Percentiles rank a stretch among this genome's conserved stretches.
Evolutionary conservation across 1,140 invertebrate species (phyloP).

Genomic region (Trichonephila inaurata): DNA sequence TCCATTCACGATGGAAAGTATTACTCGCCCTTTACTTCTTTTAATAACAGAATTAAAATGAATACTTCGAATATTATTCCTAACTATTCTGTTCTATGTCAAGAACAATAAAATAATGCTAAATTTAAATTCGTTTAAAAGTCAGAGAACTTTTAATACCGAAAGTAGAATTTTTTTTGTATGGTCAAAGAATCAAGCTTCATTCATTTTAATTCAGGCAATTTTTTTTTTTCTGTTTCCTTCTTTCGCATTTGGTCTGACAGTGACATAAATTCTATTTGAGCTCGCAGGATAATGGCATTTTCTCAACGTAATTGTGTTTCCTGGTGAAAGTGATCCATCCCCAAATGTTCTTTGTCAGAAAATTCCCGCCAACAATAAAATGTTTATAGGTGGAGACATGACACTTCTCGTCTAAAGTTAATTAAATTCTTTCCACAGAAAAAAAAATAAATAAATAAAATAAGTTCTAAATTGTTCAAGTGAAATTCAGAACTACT

Average conservation of each 20-base stretch:
- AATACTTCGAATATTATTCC: not conserved
- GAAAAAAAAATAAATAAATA: not conserved
- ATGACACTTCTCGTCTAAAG: constrained; percentile 28
- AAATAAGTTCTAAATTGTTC: constrained; percentile 10
- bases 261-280: constrained; percentile 63
- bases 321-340: constrained; percentile 45
- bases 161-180: constrained; percentile 35
- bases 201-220: constrained; percentile 54
- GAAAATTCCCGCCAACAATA: not conserved
- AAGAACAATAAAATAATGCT: not conserved
- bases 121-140: not conserved
- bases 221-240: not conserved
- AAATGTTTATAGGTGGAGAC: constrained; percentile 42
- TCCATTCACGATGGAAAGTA: too few relatives aligned
- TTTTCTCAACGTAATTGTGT: constrained; percentile 55
- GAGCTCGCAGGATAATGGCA: constrained; percentile 42
- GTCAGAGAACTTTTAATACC: constrained; percentile 35
- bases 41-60: too few relatives aligned
- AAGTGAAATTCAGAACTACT: not conserved
- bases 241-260: not conserved
- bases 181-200: not conserved
- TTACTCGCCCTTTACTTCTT: too few relatives aligned
- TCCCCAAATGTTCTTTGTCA: constrained; percentile 39
- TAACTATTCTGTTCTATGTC: not conserved
- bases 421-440: constrained; percentile 6